Percentiles rank a stretch among this genome's conserved stretches.
These are phyloP conservation scores for Branchipolynoe longqiensis DNA, from an alignment of 2,888 invertebrate species.

Conservation along the genomic window DNA sequence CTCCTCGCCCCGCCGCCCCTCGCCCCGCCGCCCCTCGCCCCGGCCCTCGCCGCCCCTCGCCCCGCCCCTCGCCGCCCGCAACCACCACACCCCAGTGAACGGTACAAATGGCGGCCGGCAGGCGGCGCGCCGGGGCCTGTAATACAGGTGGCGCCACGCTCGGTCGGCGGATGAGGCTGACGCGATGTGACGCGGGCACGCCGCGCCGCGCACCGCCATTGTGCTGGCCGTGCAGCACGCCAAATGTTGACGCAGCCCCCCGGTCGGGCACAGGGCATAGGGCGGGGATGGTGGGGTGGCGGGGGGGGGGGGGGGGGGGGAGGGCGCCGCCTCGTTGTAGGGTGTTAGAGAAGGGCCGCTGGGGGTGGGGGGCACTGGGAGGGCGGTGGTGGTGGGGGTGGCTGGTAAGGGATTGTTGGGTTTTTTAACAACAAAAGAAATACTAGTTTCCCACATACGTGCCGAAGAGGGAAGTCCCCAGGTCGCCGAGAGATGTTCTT, in stretches of 20 bases:
- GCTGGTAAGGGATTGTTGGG: too few species aligned
- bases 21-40: neutral
- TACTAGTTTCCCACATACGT: too few species aligned
- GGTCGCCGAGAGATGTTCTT: too few species aligned
- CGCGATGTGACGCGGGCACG: slow-evolving; percentile 5
- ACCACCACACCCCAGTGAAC: slow-evolving; percentile 2
- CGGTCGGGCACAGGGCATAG: neutral
- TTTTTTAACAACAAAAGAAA: too few species aligned
- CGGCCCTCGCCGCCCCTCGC: neutral
- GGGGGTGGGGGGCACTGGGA: too few species aligned
- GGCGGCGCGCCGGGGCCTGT: neutral
- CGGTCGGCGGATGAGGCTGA: slow-evolving; percentile 19
- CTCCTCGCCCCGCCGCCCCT: neutral
- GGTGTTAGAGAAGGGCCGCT: too few species aligned
- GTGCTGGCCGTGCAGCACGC: neutral
- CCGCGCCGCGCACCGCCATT: neutral
- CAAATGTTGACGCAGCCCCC: slow-evolving; percentile 8
- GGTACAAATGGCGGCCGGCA: neutral
- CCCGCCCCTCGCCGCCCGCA: too few species aligned
- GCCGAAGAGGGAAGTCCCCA: too few species aligned
- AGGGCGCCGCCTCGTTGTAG: neutral
- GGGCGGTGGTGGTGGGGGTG: too few species aligned
- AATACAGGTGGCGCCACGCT: neutral
- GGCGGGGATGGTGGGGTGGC: neutral
- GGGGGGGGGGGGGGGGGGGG: neutral